phyloP scores from a whole-genome alignment of 1,140 invertebrate genomes.

The Papilio aristodemus region DNA sequence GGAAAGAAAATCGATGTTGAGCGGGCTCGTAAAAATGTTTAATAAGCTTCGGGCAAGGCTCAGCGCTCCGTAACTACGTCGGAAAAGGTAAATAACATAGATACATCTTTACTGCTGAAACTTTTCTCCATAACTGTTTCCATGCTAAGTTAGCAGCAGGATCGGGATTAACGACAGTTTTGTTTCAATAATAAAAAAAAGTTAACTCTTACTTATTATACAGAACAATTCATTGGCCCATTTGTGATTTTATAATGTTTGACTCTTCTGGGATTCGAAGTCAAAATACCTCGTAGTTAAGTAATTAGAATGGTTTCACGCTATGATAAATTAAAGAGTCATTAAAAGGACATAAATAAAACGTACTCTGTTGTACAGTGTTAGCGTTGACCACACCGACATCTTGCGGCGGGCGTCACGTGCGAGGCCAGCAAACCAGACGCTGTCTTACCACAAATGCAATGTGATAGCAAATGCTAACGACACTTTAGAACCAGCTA shows the following conservation, averaged over 20 bases:
- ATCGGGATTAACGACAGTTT: background rate
- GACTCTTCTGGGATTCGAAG: too few species aligned
- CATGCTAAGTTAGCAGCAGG: background rate
- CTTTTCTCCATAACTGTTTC: background rate
- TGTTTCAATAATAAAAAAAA: too few species aligned
- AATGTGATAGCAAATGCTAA: background rate
- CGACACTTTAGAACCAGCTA: too few species aligned
- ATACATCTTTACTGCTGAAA: background rate
- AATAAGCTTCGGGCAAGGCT: constrained; percentile 21
- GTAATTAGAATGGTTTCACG: too few species aligned
- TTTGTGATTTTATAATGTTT: too few species aligned
- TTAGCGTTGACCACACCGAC: too few species aligned
- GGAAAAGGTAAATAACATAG: background rate
- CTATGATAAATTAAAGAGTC: background rate
- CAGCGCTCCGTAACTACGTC: constrained; percentile 10
- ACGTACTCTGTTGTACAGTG: too few species aligned
- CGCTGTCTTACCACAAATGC: background rate
- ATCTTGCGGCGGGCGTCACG: background rate
- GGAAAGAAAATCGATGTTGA: constrained; percentile 22
- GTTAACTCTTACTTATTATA: too few species aligned
- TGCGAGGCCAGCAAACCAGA: background rate
- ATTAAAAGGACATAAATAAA: background rate
- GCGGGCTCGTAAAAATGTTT: constrained; percentile 18
- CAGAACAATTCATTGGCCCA: too few species aligned
- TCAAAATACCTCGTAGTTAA: too few species aligned